Conservation (phyloP, 2,888 invertebrate species). For the Glaucopsyche alexis region DNA sequence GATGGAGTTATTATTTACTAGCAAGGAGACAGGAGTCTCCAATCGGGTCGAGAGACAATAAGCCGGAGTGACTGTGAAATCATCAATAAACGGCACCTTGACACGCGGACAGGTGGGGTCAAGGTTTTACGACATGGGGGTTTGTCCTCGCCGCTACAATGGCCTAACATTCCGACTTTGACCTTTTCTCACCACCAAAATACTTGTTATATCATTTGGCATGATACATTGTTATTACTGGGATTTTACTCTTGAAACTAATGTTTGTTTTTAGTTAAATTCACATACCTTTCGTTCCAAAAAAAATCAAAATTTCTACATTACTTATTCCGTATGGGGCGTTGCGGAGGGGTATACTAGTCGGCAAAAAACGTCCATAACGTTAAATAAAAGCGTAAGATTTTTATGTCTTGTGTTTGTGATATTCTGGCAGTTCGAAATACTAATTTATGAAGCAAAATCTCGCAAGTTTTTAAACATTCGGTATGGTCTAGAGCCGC, state of each 20-base stretch:
- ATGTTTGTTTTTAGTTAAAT: neutral
- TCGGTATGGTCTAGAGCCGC: too few species aligned
- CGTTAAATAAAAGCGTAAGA: too few species aligned
- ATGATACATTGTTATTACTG: neutral
- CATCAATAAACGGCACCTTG: constrained; percentile 58
- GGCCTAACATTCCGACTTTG: constrained; percentile 14
- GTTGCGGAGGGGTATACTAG: too few species aligned
- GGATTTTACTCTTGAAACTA: neutral
- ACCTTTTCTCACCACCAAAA: constrained; percentile 16
- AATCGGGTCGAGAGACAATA: constrained; percentile 16
- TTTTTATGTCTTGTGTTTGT: too few species aligned
- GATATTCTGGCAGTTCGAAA: too few species aligned
- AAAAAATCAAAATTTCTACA: too few species aligned
- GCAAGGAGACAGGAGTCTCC: constrained; percentile 15
- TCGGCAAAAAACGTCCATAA: too few species aligned
- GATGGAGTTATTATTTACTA: neutral
- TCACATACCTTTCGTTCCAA: too few species aligned
- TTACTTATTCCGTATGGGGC: too few species aligned
- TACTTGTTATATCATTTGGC: constrained; percentile 6
- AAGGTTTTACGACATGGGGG: constrained; percentile 53
- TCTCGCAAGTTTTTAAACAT: too few species aligned
- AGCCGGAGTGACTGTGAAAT: constrained; percentile 45
- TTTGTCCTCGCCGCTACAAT: constrained; percentile 13
- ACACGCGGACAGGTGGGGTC: constrained; percentile 58
- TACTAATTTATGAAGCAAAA: too few species aligned